Conservation (phyloP, 2,113 vertebrate genomes). For the Dicaeum eximium region DNA sequence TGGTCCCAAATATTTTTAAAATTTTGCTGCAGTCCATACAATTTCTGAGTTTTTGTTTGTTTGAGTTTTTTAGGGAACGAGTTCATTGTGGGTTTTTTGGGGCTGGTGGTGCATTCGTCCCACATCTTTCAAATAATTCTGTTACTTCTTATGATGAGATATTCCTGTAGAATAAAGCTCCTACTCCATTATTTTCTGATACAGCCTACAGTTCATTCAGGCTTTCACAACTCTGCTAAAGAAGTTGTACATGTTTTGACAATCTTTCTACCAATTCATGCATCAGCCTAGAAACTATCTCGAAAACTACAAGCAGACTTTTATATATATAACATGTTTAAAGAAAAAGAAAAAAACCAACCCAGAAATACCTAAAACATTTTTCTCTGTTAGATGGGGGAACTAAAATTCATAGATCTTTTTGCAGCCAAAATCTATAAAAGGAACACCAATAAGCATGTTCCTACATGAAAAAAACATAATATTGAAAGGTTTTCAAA, state of each 20-base stretch:
- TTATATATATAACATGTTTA: background rate
- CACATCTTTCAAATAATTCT: background rate
- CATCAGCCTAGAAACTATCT: background rate
- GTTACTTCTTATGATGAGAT: background rate
- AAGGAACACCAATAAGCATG: background rate
- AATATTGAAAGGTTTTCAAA: constrained; percentile 8
- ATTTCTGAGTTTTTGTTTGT: background rate
- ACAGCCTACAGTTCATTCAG: background rate
- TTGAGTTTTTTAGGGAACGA: background rate
- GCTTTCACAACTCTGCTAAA: background rate
- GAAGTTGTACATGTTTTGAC: background rate
- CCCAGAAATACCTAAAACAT: background rate
- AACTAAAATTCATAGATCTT: background rate
- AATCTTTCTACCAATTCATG: constrained; percentile 1
- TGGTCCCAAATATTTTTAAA: background rate
- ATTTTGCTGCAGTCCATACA: background rate
- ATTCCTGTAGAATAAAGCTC: background rate
- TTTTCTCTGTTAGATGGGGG: background rate
- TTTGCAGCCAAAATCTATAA: constrained; percentile 17
- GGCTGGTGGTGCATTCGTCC: background rate
- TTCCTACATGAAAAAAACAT: background rate
- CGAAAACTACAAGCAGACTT: background rate
- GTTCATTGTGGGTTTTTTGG: background rate
- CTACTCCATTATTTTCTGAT: background rate
- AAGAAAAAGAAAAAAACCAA: background rate